A percentile compares a stretch with the other conserved stretches of the same genome.
Evolutionary conservation across 2,888 invertebrate species (phyloP).

Genomic region (Agrochola lychnidis): DNA sequence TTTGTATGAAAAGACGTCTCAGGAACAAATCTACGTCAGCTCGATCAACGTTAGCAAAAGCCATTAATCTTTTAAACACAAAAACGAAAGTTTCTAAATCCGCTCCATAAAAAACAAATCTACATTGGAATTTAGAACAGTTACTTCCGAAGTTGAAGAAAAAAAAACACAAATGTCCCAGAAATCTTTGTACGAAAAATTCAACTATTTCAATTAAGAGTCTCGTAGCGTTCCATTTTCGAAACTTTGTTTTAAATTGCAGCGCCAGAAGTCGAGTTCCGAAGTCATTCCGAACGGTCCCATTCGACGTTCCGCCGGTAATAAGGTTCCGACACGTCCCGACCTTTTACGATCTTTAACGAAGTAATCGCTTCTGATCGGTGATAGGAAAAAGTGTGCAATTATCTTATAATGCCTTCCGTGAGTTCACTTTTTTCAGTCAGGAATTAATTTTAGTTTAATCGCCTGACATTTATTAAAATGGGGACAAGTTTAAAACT

Average conservation of each 20-base stretch:
- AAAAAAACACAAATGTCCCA: conserved; percentile 49
- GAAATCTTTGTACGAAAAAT: conserved; percentile 72
- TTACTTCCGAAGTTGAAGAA: conserved; percentile 42
- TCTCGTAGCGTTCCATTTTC: conserved; percentile 80
- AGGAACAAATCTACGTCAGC: conserved; percentile 10
- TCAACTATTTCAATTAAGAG: conserved; percentile 87
- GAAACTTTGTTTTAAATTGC: conserved; percentile 85
- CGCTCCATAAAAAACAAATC: conserved; percentile 54
- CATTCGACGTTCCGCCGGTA: conserved; percentile 71
- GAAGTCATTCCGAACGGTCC: conserved; percentile 75
- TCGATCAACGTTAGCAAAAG: conserved; percentile 24
- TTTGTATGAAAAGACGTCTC: not conserved
- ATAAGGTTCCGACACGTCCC: conserved; percentile 77
- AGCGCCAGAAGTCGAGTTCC: conserved; percentile 74
- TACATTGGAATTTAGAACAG: conserved; percentile 64
- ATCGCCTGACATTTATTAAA: conserved; percentile 2
- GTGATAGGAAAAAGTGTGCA: conserved; percentile 68
- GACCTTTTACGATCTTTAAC: conserved; percentile 73
- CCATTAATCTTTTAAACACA: conserved; percentile 54
- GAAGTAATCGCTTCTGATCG: conserved; percentile 72
- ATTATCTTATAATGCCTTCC: conserved; percentile 59
- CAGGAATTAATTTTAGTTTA: conserved; percentile 30
- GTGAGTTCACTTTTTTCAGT: conserved; percentile 27
- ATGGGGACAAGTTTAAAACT: not conserved
- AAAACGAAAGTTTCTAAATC: conserved; percentile 51